phyloP scores from a whole-genome alignment of 2,113 vertebrate species.

The Dolichotis patagonum region DNA sequence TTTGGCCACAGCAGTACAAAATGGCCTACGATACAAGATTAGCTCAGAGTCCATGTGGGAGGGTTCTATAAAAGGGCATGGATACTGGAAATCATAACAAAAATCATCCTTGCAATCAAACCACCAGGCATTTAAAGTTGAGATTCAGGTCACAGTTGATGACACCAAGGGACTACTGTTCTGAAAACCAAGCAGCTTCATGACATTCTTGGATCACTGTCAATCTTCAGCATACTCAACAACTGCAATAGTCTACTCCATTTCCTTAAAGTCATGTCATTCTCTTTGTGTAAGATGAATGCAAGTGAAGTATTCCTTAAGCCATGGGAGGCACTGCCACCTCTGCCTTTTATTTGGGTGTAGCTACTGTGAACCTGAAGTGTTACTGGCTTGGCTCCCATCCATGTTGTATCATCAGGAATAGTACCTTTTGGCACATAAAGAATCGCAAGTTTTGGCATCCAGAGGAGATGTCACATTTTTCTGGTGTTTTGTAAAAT shows the following conservation, averaged over 20 bases:
- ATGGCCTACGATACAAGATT: background rate
- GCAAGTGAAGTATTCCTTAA: background rate
- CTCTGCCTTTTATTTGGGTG: too few relatives aligned
- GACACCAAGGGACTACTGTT: background rate
- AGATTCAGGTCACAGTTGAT: background rate
- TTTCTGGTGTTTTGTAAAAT: slow-evolving; percentile 34
- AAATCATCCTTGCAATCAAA: slow-evolving; percentile 1
- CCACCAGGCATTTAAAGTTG: background rate
- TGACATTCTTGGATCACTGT: background rate
- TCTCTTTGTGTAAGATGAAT: background rate
- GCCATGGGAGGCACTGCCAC: background rate
- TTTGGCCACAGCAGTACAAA: background rate
- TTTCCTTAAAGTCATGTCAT: slow-evolving; percentile 53
- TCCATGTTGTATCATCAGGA: background rate
- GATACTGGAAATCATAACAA: background rate
- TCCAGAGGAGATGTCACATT: background rate
- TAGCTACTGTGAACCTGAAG: slow-evolving; percentile 44
- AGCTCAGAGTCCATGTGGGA: background rate
- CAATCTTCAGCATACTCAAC: background rate
- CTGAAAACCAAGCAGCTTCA: background rate
- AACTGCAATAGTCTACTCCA: slow-evolving; percentile 5
- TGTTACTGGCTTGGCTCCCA: background rate
- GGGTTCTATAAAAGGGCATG: background rate
- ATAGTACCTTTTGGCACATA: background rate
- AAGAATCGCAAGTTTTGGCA: slow-evolving; percentile 29